Evolutionary conservation across 1,140 invertebrate genomes (phyloP), one percentile per base, ranked within the genome.

Genomic region (Camponotus pennsylvanicus): DNA sequence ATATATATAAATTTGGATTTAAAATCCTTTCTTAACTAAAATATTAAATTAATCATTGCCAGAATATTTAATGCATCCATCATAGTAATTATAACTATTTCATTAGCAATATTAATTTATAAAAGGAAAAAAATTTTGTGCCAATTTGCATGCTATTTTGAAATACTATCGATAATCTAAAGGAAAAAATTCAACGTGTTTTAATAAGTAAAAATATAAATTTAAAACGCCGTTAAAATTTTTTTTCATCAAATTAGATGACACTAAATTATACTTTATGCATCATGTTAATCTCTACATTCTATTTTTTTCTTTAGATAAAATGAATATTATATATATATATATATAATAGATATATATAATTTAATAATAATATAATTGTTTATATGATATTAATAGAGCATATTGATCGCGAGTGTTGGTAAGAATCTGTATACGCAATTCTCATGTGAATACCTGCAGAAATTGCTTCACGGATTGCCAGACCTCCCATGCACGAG

Each of bases 391-490:
- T 55, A 9, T 55, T 69, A 40, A 67, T 67, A 37, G 34, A 27
- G 37, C 37, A 37, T 42, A 73, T 82, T 34, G 67, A 82, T 82
- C 55, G 11, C 45, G n/a, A 32, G 18, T 3, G 64, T 66, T 73
- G 18, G 57, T 45, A 82, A 59, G 40, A 73, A 82, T 82, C 71
- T 57, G 79, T 59, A 61, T 40, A 82, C 40, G 8, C 40, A 8
- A 9, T 34, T 61, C 27, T 13, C 67, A 71, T 42, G 79, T 73
- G 67, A 71, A 82, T 73, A 71, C 37, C 7, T 21, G 37, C 18
- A 34, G 67, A 82, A 71, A 82, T 82, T 82, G 67, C 67, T 59
- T 82, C 52, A 61, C 79, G 66, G 61, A 88, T 69, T 88, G 27
- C 15, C 15, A 55, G 86, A 79, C 66, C 67, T 80, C 75, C 42